Percentiles rank a stretch among this genome's conserved stretches.
Evolutionary conservation across 2,797 vertebrate species (phyloP).

Genomic region (Coranthus polyacanthus): DNA sequence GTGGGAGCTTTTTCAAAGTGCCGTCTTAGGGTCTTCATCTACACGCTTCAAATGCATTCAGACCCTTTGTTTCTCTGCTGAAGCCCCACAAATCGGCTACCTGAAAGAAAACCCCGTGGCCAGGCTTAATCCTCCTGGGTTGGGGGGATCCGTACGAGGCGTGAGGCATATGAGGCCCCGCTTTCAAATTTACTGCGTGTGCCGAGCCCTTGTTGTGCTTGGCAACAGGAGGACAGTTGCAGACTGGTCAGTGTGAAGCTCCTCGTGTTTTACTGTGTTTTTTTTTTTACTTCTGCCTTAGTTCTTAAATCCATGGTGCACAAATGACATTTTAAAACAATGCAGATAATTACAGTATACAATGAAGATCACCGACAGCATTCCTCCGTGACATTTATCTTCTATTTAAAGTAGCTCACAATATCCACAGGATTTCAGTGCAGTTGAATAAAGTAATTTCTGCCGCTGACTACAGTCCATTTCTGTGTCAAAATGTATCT

Average conservation of each 20-base stretch:
- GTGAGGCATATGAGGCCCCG: constrained; percentile 42
- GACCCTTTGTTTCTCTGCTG: constrained; percentile 74
- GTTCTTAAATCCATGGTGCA: constrained; percentile 11
- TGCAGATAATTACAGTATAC: constrained; percentile 46
- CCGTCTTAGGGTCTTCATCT: constrained; percentile 71
- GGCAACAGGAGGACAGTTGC: constrained; percentile 44
- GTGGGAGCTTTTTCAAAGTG: constrained; percentile 70
- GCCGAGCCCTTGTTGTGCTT: constrained; percentile 44
- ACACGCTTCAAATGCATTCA: constrained; percentile 77
- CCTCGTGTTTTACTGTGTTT: constrained; percentile 7
- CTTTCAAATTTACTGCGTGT: constrained; percentile 52
- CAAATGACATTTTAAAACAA: constrained; percentile 47
- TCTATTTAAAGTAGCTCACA: constrained; percentile 13
- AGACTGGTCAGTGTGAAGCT: constrained; percentile 38
- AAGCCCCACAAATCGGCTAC: constrained; percentile 74
- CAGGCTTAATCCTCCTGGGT: constrained; percentile 72
- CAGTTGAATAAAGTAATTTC: constrained; percentile 29
- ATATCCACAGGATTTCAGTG: constrained; percentile 17
- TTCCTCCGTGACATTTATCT: constrained; percentile 43
- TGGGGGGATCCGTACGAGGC: constrained; percentile 46
- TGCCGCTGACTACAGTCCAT: constrained; percentile 21
- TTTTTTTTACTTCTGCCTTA: constrained; percentile 9
- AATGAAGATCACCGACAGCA: constrained; percentile 44
- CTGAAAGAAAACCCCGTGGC: constrained; percentile 66
- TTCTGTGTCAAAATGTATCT: no score